phyloP scores from a whole-genome alignment of 1,140 invertebrate species.

The Galleria mellonella region DNA sequence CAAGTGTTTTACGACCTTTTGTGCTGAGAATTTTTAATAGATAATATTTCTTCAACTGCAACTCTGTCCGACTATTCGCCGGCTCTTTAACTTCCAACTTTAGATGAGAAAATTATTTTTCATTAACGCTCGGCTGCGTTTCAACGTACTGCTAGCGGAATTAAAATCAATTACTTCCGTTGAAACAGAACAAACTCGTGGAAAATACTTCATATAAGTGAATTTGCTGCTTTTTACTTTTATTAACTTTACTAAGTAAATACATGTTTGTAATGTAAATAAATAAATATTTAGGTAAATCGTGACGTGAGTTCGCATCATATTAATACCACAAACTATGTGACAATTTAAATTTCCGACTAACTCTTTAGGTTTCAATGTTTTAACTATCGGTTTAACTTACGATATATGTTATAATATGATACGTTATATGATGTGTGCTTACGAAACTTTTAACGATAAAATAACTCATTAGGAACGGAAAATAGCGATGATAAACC shows the following conservation, averaged over 20 bases:
- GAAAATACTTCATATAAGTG: constrained; percentile 29
- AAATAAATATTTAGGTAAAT: neutral
- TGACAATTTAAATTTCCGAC: too few relatives aligned
- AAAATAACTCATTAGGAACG: too few relatives aligned
- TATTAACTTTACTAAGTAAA: neutral
- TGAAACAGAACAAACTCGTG: constrained; percentile 44
- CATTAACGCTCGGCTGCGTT: constrained; percentile 56
- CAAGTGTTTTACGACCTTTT: too few relatives aligned
- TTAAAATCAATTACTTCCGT: constrained; percentile 63
- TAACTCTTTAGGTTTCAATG: too few relatives aligned
- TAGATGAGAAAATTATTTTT: constrained; percentile 64
- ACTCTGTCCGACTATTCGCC: constrained; percentile 9
- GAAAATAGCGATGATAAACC: too few relatives aligned
- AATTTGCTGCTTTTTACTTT: neutral
- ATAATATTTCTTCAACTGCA: constrained; percentile 26
- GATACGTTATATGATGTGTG: too few relatives aligned
- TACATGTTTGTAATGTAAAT: neutral
- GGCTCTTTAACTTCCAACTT: constrained; percentile 47
- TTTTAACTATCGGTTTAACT: too few relatives aligned
- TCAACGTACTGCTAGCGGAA: constrained; percentile 48
- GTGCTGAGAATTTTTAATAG: constrained; percentile 16
- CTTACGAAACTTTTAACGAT: too few relatives aligned
- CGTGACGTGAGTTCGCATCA: too few relatives aligned
- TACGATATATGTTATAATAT: too few relatives aligned
- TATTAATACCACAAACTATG: too few relatives aligned